Base-by-base conservation (phyloP, 2,888 invertebrate species). In the Ptychoptera albimana region DNA sequence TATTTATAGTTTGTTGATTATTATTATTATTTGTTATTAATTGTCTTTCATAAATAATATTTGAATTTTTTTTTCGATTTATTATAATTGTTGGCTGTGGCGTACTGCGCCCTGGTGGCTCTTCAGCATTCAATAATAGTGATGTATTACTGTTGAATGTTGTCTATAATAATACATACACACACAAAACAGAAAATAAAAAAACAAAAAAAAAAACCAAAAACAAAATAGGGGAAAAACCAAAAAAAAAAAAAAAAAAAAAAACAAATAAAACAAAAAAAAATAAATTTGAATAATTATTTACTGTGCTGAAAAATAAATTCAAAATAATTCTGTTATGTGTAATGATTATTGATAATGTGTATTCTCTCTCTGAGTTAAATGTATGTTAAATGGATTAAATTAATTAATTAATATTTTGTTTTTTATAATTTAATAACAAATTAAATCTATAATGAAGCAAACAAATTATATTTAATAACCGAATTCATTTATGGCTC, bases 61-160 rank as follows among this genome's bases (percentile, higher is more conserved):
- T 48, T 45, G 50, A 40, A 48, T 39, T 52, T 45, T 50, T 49
- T 46, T 50, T 50, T 44, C 50, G 50, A 42, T 50, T 48, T 42
- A 53, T 50, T 38, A 50, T 49, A 45, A 52, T 50, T 16, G 50
- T 50, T 39, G 53, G 46, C 49, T 50, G 54, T 49, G 70, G 70
- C 60, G 34, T 35, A 64, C 69, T 68, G 60, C 69, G 66, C 52
- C 69, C 70, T 55, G 64, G 64, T 60, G 67, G 68, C 56, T 63
- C 67, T 63, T 70, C 70, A 55, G 63, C 63, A 54, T 70, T 70
- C 53, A 71, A 64, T 51, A 70, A 67, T 13, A 67, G 64, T 52
- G 69, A 67, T 47, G 44, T 53, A 51, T 50, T 50, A 50, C 43
- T 54, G 51, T 44, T 57, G 53, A 52, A 53, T 47, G 48, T 43